Evolutionary conservation across 2,888 invertebrate genomes (phyloP).

Genomic region (Stenichneumon culpator): DNA sequence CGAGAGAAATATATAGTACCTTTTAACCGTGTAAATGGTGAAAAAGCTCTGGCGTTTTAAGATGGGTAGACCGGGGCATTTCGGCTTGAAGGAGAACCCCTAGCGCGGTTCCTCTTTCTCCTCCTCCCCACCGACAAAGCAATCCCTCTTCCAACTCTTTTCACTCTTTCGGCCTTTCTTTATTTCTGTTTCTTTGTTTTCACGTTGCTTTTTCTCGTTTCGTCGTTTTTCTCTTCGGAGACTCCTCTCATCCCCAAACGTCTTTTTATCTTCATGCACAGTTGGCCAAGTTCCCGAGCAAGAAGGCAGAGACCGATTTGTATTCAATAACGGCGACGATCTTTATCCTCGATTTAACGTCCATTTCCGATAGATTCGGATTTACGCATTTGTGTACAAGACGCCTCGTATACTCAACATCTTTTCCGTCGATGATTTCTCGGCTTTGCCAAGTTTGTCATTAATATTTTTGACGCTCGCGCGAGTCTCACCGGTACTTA

Average conservation of each 20-base stretch:
- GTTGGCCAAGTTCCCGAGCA: slow-evolving; percentile 63
- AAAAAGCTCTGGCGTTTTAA: slow-evolving; percentile 73
- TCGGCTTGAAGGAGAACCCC: slow-evolving; percentile 64
- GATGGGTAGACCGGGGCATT: slow-evolving; percentile 61
- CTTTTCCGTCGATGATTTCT: background rate
- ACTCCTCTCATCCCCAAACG: background rate
- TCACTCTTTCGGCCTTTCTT: slow-evolving; percentile 39
- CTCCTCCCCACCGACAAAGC: slow-evolving; percentile 57
- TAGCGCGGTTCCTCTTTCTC: slow-evolving; percentile 38
- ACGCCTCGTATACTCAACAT: background rate
- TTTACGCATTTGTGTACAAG: background rate
- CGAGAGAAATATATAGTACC: slow-evolving; percentile 76
- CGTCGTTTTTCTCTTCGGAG: slow-evolving; percentile 34
- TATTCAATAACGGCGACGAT: slow-evolving; percentile 57
- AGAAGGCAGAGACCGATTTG: slow-evolving; percentile 39
- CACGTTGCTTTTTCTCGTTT: slow-evolving; percentile 25
- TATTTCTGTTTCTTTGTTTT: slow-evolving; percentile 50
- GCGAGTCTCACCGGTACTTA: slow-evolving; percentile 38
- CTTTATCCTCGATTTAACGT: slow-evolving; percentile 45
- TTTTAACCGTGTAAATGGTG: slow-evolving; percentile 79
- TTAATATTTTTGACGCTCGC: background rate
- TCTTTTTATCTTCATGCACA: slow-evolving; percentile 56
- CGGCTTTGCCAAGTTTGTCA: background rate
- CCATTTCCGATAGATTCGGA: slow-evolving; percentile 18
- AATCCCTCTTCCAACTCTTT: slow-evolving; percentile 44